A percentile compares a stretch with the other conserved stretches of the same genome.
phyloP scores from a whole-genome alignment of 2,113 vertebrate species.

The Fulica atra region DNA sequence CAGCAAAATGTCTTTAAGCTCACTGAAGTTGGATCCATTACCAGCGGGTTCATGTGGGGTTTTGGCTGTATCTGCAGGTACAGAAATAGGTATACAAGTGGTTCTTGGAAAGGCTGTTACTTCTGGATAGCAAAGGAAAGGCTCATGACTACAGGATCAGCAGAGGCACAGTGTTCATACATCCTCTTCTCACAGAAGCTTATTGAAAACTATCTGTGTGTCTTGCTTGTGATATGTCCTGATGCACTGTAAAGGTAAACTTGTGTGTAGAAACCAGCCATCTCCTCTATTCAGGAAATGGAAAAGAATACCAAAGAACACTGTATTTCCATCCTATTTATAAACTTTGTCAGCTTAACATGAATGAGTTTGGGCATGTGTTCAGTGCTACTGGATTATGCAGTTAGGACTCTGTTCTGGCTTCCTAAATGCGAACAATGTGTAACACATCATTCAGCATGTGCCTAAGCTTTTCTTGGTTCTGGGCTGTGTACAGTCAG shows the following conservation, averaged over 20 bases:
- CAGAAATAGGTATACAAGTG: not conserved
- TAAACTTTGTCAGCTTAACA: not conserved
- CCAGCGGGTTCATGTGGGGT: not conserved
- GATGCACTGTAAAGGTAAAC: not conserved
- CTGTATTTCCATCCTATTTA: not conserved
- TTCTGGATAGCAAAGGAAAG: not conserved
- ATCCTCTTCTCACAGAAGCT: not conserved
- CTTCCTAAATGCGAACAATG: not conserved
- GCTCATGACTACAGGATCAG: not conserved
- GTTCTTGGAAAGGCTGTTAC: not conserved
- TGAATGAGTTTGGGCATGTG: not conserved
- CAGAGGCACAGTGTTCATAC: not conserved
- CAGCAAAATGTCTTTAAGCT: not conserved
- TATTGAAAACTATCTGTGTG: not conserved
- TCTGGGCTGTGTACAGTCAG: not conserved
- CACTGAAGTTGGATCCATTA: not conserved
- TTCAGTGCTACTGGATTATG: not conserved
- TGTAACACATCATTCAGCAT: not conserved
- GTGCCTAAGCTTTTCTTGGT: not conserved
- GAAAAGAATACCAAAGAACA: not conserved
- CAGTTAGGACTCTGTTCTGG: not conserved
- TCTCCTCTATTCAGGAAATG: not conserved
- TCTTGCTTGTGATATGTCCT: not conserved
- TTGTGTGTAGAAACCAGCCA: not conserved
- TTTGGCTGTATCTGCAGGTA: not conserved